These are phyloP conservation scores for Gymnoscopelus microlampas DNA, from an alignment of 2,797 vertebrate species.

Conservation along the genomic window DNA sequence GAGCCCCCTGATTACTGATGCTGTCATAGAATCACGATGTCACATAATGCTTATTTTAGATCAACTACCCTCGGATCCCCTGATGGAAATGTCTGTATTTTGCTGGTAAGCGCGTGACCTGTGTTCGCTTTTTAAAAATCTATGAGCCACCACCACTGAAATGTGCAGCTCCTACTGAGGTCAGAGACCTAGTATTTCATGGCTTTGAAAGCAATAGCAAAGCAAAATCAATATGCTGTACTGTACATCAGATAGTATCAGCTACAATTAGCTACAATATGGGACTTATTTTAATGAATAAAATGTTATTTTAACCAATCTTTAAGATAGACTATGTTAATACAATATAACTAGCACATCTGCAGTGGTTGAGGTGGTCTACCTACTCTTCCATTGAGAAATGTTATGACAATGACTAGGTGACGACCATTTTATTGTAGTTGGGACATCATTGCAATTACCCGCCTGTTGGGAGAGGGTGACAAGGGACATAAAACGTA, in stretches of 20 bases:
- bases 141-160: not conserved
- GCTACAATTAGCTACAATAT: not conserved
- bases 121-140: conserved; percentile 7
- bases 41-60: conserved; percentile 43
- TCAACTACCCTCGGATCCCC: conserved; percentile 13
- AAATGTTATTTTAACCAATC: no score
- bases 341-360: no score
- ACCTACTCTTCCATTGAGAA: no score
- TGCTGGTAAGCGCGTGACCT: not conserved
- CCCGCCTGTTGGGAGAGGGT: no score
- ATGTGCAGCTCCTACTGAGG: not conserved
- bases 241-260: not conserved
- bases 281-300: no score
- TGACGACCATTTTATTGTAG: no score
- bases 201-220: conserved; percentile 26
- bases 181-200: conserved; percentile 1
- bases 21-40: conserved; percentile 26
- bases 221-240: conserved; percentile 23
- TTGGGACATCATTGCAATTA: no score
- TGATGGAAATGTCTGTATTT: conserved; percentile 38
- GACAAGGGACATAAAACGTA: no score
- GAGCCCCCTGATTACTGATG: conserved; percentile 44
- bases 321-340: no score
- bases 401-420: no score
- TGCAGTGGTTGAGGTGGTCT: no score